Conservation (phyloP, 2,888 invertebrate species). For the Lysandra coridon region DNA sequence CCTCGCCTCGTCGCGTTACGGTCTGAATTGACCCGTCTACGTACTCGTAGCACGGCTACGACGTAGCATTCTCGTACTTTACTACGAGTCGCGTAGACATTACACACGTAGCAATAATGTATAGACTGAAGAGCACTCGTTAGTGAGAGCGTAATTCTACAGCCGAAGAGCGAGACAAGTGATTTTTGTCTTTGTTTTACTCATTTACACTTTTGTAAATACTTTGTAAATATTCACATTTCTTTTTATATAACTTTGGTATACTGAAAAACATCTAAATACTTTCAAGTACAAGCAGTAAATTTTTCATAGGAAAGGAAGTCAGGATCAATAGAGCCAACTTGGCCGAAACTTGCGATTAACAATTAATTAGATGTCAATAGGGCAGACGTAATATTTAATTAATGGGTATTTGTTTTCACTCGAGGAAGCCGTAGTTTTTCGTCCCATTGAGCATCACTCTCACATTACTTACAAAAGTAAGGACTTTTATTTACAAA, state of each 20-base stretch:
- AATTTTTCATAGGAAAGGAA: background rate
- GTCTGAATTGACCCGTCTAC: background rate
- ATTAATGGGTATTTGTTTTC: constrained; percentile 33
- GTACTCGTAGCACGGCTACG: background rate
- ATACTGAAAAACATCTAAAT: background rate
- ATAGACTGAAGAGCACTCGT: background rate
- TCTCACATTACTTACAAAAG: constrained; percentile 24
- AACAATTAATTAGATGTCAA: constrained; percentile 32
- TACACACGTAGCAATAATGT: background rate
- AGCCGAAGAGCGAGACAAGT: background rate
- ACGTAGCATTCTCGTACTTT: background rate
- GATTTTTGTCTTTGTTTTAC: background rate
- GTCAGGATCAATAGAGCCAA: background rate
- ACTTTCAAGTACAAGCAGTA: no score
- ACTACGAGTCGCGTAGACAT: background rate
- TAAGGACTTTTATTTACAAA: constrained; percentile 27
- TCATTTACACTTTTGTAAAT: background rate
- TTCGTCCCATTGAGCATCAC: constrained; percentile 19
- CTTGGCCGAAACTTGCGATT: constrained; percentile 23
- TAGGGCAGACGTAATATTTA: constrained; percentile 33
- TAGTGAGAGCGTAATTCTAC: background rate
- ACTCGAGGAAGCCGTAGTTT: constrained; percentile 2
- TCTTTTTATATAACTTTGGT: background rate
- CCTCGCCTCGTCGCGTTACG: no score
- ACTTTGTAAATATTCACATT: background rate